A percentile compares a stretch with the other conserved stretches of the same genome.
These are phyloP conservation scores for Nudaria mundana DNA, from an alignment of 2,888 invertebrate genomes.

Conservation along the genomic window DNA sequence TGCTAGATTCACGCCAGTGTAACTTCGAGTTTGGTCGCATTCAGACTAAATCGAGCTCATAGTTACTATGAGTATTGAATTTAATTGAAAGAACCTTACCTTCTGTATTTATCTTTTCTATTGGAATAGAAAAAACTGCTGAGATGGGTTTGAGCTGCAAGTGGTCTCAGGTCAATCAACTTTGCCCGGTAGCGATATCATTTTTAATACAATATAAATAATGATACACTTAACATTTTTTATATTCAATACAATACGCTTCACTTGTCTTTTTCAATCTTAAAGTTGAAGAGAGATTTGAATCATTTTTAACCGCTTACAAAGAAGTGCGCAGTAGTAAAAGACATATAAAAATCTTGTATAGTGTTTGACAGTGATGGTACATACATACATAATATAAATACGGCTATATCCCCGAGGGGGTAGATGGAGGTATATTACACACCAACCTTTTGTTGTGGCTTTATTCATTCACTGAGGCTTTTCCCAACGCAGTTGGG, in stretches of 20 bases:
- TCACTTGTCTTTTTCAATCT: constrained; percentile 16
- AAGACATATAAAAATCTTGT: too few relatives aligned
- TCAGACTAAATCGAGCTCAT: too few relatives aligned
- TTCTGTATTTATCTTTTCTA: neutral
- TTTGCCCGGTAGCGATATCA: constrained; percentile 57
- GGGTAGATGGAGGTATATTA: neutral
- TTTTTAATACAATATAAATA: constrained; percentile 59
- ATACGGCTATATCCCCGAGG: neutral
- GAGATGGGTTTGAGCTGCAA: constrained; percentile 38
- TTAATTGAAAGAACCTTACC: neutral
- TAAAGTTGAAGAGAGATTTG: neutral
- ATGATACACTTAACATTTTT: constrained; percentile 43
- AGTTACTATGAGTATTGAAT: neutral
- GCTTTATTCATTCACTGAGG: neutral
- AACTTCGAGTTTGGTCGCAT: too few relatives aligned
- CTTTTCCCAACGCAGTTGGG: too few relatives aligned
- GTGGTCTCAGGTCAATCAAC: constrained; percentile 58
- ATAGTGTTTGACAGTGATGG: too few relatives aligned
- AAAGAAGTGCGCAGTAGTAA: too few relatives aligned
- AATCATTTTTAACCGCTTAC: too few relatives aligned
- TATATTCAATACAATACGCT: constrained; percentile 20
- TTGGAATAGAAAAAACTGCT: constrained; percentile 23
- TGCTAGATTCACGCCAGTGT: too few relatives aligned
- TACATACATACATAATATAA: too few relatives aligned
- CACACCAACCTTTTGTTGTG: too few relatives aligned